Evolutionary conservation across 1,140 invertebrate species (phyloP), one percentile per base, ranked within the genome.

Genomic region (Heliothis subflexa): DNA sequence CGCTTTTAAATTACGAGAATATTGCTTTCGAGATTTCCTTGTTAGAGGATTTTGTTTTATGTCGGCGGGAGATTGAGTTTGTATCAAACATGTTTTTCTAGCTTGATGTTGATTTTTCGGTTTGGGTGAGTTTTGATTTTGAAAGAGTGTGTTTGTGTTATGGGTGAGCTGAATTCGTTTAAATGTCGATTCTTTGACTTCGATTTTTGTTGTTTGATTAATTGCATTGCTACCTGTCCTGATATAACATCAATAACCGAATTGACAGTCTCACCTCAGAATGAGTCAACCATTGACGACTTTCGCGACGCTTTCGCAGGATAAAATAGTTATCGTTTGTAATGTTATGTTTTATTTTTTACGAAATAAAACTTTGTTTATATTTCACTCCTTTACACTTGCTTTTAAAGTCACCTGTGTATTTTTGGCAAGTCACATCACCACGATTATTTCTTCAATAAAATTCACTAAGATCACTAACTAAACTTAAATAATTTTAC

Each of bases 401-500:
- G n/a, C n/a, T n/a, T n/a, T n/a, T n/a, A n/a, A n/a, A n/a, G 28
- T 28, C 2, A 1, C 33, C 33, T 7, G 7, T 7, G 16, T 5
- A 55, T 16, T 18, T 55, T 18, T 5, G n/a, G 25, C 0, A 62
- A 33, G 13, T 16, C 33, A 40, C 14, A 62, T n/a, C 28, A 33
- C 14, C 3, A 28, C 59, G n/a, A 33, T 12, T n/a, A 7, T 13
- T 40, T 28, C 33, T 62, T 14, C 59, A 33, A 25, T n/a, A 62
- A 9, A 40, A n/a, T 62, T 28, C 28, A n/a, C n/a, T 18, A 40
- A 18, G 52, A 16, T 9, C n/a, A 62, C 57, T 40, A 62, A 62
- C 57, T 14, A 14, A 62, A 62, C 59, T 62, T 16, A 16, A 64
- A 64, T 64, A 21, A 50, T 68, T 68, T 68, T 68, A 13, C 47